Conservation (phyloP, 2,888 invertebrate genomes). For the Epinotia bilunana region DNA sequence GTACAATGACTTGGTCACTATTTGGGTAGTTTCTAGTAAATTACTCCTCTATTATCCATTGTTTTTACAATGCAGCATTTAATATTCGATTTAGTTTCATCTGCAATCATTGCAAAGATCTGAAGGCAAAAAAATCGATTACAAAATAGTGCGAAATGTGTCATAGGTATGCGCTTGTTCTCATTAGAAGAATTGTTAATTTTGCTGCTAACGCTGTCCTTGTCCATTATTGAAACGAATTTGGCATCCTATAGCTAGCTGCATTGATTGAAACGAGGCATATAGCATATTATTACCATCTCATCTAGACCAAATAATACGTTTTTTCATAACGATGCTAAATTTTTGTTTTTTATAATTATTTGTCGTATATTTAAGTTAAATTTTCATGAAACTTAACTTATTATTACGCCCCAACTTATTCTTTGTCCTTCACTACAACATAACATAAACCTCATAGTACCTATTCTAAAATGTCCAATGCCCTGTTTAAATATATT, state of each 20-base stretch:
- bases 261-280: not conserved
- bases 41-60: conserved; percentile 21
- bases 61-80: not conserved
- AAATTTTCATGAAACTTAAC: too few relatives aligned
- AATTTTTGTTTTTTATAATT: not conserved
- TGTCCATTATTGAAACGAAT: conserved; percentile 12
- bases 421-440: not conserved
- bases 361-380: too few relatives aligned
- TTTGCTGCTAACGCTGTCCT: conserved; percentile 14
- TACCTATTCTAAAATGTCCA: not conserved
- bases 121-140: conserved; percentile 23
- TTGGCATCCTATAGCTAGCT: not conserved
- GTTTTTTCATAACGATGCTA: not conserved
- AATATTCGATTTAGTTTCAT: not conserved
- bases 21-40: conserved; percentile 55
- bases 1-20: conserved; percentile 77
- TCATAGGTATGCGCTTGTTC: conserved; percentile 23
- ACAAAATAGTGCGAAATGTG: conserved; percentile 32
- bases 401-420: too few relatives aligned
- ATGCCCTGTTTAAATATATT: not conserved
- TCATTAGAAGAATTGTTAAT: conserved; percentile 9
- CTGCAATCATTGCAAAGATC: not conserved
- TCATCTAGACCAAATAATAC: not conserved
- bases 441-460: not conserved
- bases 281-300: not conserved